A percentile compares a stretch with the other conserved stretches of the same genome.
phyloP scores from a whole-genome alignment of 2,113 vertebrate species.

The Thomomys bottae region DNA sequence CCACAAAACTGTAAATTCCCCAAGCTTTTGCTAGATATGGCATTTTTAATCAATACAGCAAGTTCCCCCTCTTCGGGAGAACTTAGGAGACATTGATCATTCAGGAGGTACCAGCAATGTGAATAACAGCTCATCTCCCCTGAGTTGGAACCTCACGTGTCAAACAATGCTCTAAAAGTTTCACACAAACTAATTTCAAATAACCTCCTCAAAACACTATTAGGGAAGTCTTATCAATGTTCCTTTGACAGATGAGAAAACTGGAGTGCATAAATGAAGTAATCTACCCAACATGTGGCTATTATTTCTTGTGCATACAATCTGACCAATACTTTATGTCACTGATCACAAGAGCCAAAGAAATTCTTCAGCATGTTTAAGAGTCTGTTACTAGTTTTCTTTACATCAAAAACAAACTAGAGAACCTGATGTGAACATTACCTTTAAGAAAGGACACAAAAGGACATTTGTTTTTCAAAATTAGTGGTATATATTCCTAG shows the following conservation, averaged over 20 bases:
- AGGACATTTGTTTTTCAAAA: background rate
- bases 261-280: background rate
- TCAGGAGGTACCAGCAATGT: background rate
- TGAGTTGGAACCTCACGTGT: background rate
- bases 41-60: background rate
- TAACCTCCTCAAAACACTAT: background rate
- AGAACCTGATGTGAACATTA: background rate
- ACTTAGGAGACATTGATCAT: slow-evolving; percentile 2
- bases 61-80: background rate
- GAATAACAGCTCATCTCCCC: background rate
- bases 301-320: background rate
- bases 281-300: background rate
- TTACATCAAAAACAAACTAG: too few relatives aligned
- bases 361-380: too few relatives aligned
- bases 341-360: too few relatives aligned
- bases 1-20: background rate
- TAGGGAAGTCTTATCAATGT: background rate
- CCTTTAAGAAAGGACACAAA: background rate
- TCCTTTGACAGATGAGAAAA: background rate
- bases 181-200: slow-evolving; percentile 16
- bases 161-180: background rate
- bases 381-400: too few relatives aligned
- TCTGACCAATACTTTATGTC: background rate
- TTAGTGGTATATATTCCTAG: background rate
- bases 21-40: background rate